phyloP scores from a whole-genome alignment of 2,797 vertebrate genomes.

The Aeoliscus strigatus region DNA sequence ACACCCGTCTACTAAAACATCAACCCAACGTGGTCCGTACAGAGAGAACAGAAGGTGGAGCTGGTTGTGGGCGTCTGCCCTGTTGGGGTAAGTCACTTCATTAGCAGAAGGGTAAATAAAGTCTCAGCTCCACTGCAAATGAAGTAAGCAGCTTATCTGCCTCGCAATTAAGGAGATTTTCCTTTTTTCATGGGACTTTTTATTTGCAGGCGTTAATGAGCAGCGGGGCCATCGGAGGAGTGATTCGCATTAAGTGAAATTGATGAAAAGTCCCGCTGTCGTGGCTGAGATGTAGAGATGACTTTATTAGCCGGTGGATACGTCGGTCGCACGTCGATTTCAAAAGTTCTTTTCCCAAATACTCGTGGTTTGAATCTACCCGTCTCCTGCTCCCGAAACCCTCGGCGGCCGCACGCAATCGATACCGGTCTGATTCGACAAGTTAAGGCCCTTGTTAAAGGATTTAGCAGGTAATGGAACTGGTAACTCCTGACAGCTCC shows the following conservation, averaged over 20 bases:
- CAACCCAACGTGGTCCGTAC: too few species aligned
- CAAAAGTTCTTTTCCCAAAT: conserved; percentile 20
- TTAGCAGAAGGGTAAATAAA: conserved; percentile 38
- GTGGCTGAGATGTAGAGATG: conserved; percentile 14
- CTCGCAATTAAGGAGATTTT: conserved; percentile 51
- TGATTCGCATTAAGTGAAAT: conserved; percentile 24
- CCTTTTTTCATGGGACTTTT: conserved; percentile 23
- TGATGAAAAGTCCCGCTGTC: conserved; percentile 17
- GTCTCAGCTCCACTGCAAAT: conserved; percentile 21
- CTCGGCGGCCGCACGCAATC: conserved; percentile 53
- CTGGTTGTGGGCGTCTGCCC: conserved; percentile 20
- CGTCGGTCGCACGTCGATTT: conserved; percentile 28
- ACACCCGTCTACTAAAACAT: too few species aligned
- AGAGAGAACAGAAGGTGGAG: too few species aligned
- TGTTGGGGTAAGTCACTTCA: conserved; percentile 36
- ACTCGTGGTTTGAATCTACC: conserved; percentile 44
- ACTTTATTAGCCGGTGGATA: conserved; percentile 19
- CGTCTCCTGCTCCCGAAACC: conserved; percentile 32
- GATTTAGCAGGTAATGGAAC: conserved; percentile 65
- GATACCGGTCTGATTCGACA: conserved; percentile 69
- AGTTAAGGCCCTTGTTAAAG: conserved; percentile 67
- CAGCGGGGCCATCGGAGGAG: conserved; percentile 23
- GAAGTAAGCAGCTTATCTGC: conserved; percentile 49
- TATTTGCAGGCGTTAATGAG: conserved; percentile 36
- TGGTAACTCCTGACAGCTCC: conserved; percentile 64